These are phyloP conservation scores for Lethocerus indicus DNA, from an alignment of 1,140 invertebrate species.

Conservation along the genomic window DNA sequence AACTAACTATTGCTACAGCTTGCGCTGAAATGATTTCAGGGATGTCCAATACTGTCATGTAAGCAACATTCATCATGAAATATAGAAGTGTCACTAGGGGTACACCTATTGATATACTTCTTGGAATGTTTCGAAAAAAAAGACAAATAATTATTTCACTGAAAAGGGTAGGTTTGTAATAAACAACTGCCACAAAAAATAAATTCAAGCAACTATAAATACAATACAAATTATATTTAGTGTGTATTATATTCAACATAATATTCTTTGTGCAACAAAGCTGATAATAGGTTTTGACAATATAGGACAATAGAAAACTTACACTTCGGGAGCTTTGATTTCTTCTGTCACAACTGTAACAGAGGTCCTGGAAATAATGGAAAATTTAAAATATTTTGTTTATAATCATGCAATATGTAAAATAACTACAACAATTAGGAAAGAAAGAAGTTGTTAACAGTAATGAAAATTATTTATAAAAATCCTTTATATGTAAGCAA, in stretches of 20 bases:
- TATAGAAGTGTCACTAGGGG: constrained; percentile 75
- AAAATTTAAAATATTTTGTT: constrained; percentile 6
- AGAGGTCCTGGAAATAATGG: constrained; percentile 27
- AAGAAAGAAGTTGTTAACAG: neutral
- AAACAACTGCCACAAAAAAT: neutral
- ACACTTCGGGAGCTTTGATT: constrained; percentile 70
- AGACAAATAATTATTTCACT: constrained; percentile 2
- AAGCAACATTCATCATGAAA: constrained; percentile 80
- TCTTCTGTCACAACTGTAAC: constrained; percentile 85
- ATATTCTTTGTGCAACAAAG: neutral
- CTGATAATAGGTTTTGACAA: neutral
- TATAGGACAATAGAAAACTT: constrained; percentile 19
- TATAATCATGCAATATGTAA: neutral
- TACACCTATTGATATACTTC: constrained; percentile 80
- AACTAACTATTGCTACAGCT: constrained; percentile 72
- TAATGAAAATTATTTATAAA: neutral
- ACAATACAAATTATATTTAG: neutral
- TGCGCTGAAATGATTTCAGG: constrained; percentile 59
- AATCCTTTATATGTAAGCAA: neutral
- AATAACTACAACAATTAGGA: neutral
- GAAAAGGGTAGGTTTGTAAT: neutral
- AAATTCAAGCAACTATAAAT: neutral
- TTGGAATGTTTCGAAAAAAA: constrained; percentile 46
- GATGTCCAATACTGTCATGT: constrained; percentile 70
- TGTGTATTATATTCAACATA: neutral